Base-by-base conservation (phyloP, 2,113 vertebrate species). In the Acanthisitta chloris region DNA sequence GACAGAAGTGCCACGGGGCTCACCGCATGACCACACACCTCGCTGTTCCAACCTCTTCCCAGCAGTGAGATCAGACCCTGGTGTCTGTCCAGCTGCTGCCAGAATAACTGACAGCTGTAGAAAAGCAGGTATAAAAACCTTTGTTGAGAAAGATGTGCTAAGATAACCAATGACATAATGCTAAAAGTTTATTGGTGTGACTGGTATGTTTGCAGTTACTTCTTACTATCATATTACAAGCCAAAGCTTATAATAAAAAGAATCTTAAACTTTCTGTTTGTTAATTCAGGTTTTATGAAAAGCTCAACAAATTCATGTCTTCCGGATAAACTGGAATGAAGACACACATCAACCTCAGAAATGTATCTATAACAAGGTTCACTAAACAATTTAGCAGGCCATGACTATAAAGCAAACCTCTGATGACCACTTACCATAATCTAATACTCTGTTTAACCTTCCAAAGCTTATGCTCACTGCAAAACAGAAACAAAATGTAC, bases 401-500 rank as follows among this genome's bases (percentile, higher is more conserved):
- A 45, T 64, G 85, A 81, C 88, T 74, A 55, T 64, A 93, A 93
- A 83, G 64, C 55, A 81, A 94, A 65, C 36, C 77, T 86, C 83
- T 76, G 89, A 76, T 84, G 93, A 70, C 70, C 84, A 84, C 84
- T 93, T 87, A 87, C 31, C n/a, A 78, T 81, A 95, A 94, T 57
- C 48, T 85, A 92, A 93, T 90, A 82, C 51, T 66, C 38, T 88
- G 26, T 83, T 95, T 94, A 94, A 90, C 72, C 85, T 94, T 83
- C 72, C 71, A 92, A 93, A 92, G 81, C 82, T 81, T 81, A 90
- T 36, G 28, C 40, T 83, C n/a, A 48, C 76, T 90, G 72, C 85
- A 81, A 86, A 96, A 86, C 79, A 96, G 90, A 94, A 91, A 90
- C 74, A 83, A 96, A 94, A 90, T 83, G 79, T 71, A 77, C 79